phyloP scores from a whole-genome alignment of 2,113 vertebrate species.

The Epinephelus cyanopodus region DNA sequence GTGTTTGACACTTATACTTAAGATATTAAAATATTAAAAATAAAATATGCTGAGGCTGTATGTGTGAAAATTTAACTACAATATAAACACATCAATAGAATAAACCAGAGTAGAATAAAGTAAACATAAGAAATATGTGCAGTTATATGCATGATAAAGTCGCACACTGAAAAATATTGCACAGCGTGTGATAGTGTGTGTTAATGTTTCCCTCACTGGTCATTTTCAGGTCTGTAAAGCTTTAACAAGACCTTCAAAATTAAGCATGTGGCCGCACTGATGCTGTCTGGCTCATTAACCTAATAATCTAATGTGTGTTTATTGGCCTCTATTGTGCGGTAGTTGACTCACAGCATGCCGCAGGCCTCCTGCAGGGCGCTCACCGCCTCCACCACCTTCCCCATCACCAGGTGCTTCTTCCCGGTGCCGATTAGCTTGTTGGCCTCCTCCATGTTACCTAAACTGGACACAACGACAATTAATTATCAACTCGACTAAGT shows the following conservation, averaged over 20 bases:
- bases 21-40: no score
- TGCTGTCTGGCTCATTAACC: background rate
- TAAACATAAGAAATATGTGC: no score
- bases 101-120: no score
- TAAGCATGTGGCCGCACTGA: background rate
- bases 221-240: background rate
- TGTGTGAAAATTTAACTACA: no score
- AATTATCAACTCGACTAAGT: background rate
- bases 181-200: no score
- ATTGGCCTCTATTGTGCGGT: background rate
- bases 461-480: background rate
- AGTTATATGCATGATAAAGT: no score
- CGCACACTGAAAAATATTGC: no score
- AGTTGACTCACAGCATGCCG: slow-evolving; percentile 89
- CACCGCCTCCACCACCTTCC: slow-evolving; percentile 91
- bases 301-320: background rate
- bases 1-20: no score
- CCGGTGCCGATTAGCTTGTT: slow-evolving; percentile 92
- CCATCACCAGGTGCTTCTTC: slow-evolving; percentile 93
- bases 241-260: background rate
- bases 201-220: background rate
- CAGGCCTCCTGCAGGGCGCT: slow-evolving; percentile 93
- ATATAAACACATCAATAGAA: no score
- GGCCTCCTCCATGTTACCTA: slow-evolving; percentile 86
- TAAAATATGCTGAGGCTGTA: no score